Evolutionary conservation across 2,888 invertebrate species (phyloP), one percentile per base, ranked within the genome.

Genomic region (Sabatieria punctata): DNA sequence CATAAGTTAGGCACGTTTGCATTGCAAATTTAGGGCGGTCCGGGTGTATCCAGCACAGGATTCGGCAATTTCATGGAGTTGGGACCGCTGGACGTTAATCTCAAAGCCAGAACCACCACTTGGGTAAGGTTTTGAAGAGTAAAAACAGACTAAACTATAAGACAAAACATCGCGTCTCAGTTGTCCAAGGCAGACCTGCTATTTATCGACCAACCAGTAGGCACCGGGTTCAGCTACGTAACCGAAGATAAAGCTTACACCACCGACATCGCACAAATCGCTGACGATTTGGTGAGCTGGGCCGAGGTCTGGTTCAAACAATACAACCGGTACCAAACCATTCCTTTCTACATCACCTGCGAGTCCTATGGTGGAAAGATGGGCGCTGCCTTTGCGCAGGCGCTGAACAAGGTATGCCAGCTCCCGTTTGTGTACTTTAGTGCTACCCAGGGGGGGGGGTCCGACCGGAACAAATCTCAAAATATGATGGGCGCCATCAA

Each of bases 301-400:
- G 74, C 85, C 68, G 74, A 73, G 59, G 73, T 72, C 4, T 82
- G 88, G 65, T 77, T 82, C 55, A 58, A 69, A 18, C 63, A 70
- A 15, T 71, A 79, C 60, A 76, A 81, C 0, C 75, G 78, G 57
- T 85, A 85, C 60, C 73, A 75, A 63, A 71, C 68, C 11, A 75
- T 79, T 0, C 80, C 84, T 1, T 71, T 84, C 30, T 86, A 85
- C 62, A 82, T 88, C 50, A 81, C 83, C 59, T 80, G 80, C 23
- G 85, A 89, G 66, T 85, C 85, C 0, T 88, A 88, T 65, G 88
- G 88, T 19, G 88, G 86, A 1, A 89, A 88, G 71, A 86, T 86
- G 85, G 80, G 82, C 0, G 77, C 80, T 1, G 83, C 83, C 58
- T 85, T 86, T 65, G 83, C 79, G 8, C 64, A 70, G 38, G 60